phyloP scores from a whole-genome alignment of 2,797 vertebrate genomes.

The Brachyalestes nurse region DNA sequence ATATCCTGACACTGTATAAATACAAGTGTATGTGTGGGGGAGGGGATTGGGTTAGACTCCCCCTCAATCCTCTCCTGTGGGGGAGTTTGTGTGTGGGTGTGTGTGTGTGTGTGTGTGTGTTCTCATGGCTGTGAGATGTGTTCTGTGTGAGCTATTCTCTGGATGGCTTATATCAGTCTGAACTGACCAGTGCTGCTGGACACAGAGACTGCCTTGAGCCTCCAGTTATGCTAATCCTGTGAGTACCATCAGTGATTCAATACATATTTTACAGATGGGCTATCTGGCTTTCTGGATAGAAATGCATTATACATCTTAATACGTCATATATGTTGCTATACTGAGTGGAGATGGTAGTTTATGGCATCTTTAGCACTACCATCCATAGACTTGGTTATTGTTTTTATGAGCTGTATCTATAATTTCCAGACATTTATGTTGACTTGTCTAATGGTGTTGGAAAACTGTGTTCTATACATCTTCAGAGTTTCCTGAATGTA shows the following conservation, averaged over 20 bases:
- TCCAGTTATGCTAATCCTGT: neutral
- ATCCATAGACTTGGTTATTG: neutral
- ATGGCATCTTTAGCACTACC: neutral
- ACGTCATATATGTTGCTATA: neutral
- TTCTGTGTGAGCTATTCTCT: constrained; percentile 53
- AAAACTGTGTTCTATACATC: neutral
- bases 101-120: constrained; percentile 67
- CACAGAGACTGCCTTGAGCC: constrained; percentile 11
- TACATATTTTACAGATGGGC: neutral
- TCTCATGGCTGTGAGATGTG: constrained; percentile 72
- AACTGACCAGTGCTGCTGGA: constrained; percentile 22
- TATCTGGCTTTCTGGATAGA: neutral
- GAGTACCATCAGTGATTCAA: constrained; percentile 2
- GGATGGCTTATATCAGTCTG: constrained; percentile 37
- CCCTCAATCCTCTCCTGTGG: constrained; percentile 10
- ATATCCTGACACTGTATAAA: neutral
- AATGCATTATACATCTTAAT: neutral
- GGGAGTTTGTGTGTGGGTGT: constrained; percentile 3
- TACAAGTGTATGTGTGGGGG: constrained; percentile 10
- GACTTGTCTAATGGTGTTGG: neutral
- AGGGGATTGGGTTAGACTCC: constrained; percentile 40
- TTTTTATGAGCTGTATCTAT: neutral
- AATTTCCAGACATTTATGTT: neutral
- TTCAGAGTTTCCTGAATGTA: neutral
- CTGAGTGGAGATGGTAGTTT: neutral